These are phyloP conservation scores for Yponomeuta plumbellus DNA, from an alignment of 2,888 invertebrate genomes.

Conservation along the genomic window DNA sequence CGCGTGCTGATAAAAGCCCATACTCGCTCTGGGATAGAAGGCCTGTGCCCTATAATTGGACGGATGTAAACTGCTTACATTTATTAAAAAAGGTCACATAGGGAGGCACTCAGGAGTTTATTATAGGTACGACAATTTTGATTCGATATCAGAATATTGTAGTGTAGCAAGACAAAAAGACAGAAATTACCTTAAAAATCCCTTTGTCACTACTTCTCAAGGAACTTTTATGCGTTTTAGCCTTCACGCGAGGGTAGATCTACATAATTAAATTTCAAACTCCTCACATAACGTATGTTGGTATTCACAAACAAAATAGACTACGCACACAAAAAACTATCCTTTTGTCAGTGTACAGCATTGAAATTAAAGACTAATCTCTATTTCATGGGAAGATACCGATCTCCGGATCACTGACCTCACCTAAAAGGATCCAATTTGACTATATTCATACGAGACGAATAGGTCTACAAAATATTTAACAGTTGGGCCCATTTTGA, in stretches of 20 bases:
- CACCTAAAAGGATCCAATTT: slow-evolving; percentile 45
- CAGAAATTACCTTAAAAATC: too few relatives aligned
- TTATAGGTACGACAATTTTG: too few relatives aligned
- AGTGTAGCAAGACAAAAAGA: too few relatives aligned
- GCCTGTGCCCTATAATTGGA: too few relatives aligned
- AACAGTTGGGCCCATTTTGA: slow-evolving; percentile 41
- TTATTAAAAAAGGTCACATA: too few relatives aligned
- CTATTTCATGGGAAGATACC: slow-evolving; percentile 14
- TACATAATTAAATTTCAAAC: neutral
- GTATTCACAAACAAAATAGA: neutral
- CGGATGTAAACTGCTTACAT: too few relatives aligned
- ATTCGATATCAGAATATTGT: too few relatives aligned
- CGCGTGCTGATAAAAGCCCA: too few relatives aligned
- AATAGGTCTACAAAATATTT: slow-evolving; percentile 4
- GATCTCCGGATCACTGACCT: slow-evolving; percentile 42
- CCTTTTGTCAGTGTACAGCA: slow-evolving; percentile 30
- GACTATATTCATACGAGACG: slow-evolving; percentile 38
- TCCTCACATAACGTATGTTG: neutral
- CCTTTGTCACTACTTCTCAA: too few relatives aligned
- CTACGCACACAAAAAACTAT: neutral
- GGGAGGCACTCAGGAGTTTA: too few relatives aligned
- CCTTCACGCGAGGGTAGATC: neutral
- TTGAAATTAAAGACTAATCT: slow-evolving; percentile 59
- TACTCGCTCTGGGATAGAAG: too few relatives aligned
- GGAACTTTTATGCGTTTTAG: too few relatives aligned